Percentiles rank a stretch among this genome's conserved stretches.
Evolutionary conservation across 2,113 vertebrate species (phyloP).

Genomic region (Bos indicus): DNA sequence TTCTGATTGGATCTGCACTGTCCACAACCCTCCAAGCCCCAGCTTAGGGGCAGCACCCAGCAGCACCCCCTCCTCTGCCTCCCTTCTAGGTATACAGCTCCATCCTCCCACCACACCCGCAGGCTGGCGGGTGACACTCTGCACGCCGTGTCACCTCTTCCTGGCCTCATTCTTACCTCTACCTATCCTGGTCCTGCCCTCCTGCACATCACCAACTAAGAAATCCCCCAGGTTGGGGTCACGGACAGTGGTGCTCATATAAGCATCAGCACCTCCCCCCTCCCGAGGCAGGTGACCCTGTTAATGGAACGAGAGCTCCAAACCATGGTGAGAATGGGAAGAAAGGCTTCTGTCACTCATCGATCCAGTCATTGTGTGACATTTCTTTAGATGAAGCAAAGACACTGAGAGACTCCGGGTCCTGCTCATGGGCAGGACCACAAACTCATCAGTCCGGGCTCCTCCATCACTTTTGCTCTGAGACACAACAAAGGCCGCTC

Average conservation of each 20-base stretch:
- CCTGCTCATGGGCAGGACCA: neutral
- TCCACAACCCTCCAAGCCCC: neutral
- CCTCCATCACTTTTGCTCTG: neutral
- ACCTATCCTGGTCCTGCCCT: neutral
- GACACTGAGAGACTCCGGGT: neutral
- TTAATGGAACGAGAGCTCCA: neutral
- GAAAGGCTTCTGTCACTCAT: neutral
- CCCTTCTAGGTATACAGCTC: neutral
- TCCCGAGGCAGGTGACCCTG: neutral
- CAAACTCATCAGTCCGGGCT: neutral
- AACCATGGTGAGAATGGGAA: neutral
- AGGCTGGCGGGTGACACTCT: neutral
- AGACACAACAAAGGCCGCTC: neutral
- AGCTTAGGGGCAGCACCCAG: neutral
- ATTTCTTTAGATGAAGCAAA: neutral
- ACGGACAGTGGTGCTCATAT: accelerated
- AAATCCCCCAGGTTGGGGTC: neutral
- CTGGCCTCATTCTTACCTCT: neutral
- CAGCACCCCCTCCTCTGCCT: neutral
- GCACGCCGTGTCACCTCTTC: neutral
- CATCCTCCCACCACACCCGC: neutral
- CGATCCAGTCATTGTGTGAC: neutral
- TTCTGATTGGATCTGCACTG: neutral
- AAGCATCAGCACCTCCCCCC: no score
- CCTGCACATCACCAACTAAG: neutral